Evolutionary conservation across 2,888 invertebrate genomes (phyloP).

Genomic region (Lycia hirtaria): DNA sequence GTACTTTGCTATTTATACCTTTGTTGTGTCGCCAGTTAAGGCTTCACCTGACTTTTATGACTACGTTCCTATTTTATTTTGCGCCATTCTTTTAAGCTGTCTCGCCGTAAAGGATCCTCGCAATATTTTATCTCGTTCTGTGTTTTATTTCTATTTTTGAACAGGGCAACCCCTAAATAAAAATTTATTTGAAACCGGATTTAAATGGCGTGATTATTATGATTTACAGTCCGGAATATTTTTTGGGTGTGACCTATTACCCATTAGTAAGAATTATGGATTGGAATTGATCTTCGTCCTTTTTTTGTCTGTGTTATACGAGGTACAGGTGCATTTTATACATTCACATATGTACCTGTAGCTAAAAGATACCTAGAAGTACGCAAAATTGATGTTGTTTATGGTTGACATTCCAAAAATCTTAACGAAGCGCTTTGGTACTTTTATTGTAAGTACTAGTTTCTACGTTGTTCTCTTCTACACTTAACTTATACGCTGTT

Average conservation of each 20-base stretch:
- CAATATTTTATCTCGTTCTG: slow-evolving; percentile 35
- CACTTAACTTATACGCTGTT: too few species aligned
- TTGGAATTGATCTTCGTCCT: background rate
- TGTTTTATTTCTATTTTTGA: slow-evolving; percentile 37
- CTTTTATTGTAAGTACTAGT: too few species aligned
- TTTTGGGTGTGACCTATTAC: slow-evolving; percentile 17
- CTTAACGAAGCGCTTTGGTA: too few species aligned
- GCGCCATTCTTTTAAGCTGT: slow-evolving; percentile 42
- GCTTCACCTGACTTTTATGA: slow-evolving; percentile 48
- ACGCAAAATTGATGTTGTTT: too few species aligned
- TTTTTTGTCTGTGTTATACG: too few species aligned
- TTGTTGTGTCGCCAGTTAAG: slow-evolving; percentile 35
- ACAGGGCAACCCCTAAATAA: slow-evolving; percentile 25
- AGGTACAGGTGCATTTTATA: too few species aligned
- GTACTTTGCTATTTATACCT: slow-evolving; percentile 31
- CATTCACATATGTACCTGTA: too few species aligned
- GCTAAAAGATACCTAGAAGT: too few species aligned
- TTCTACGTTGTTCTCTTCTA: too few species aligned
- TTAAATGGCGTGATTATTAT: slow-evolving; percentile 29
- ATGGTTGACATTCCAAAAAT: too few species aligned
- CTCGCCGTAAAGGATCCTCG: slow-evolving; percentile 35
- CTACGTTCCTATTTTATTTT: slow-evolving; percentile 43
- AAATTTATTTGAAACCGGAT: slow-evolving; percentile 32
- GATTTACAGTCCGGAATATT: slow-evolving; percentile 24
- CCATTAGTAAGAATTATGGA: slow-evolving; percentile 1